Evolutionary conservation across 2,888 invertebrate genomes (phyloP).

Genomic region (Amphipoea oculea): DNA sequence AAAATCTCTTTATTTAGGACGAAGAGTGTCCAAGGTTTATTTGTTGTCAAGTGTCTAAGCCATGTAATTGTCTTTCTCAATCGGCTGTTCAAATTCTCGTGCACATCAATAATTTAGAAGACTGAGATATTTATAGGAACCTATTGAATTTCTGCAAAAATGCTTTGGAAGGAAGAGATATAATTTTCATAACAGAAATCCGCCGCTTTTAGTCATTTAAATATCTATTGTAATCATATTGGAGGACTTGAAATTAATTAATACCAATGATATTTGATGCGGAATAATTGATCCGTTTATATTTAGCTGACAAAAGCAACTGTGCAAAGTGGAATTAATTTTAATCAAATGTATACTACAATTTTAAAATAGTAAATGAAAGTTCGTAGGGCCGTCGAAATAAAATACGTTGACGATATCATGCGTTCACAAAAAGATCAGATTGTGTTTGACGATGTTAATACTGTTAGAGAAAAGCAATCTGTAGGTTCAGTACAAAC

Average conservation of each 20-base stretch:
- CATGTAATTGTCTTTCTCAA: conserved; percentile 33
- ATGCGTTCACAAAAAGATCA: not conserved
- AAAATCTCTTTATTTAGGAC: conserved; percentile 15
- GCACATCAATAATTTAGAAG: conserved; percentile 28
- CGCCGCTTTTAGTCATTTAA: not conserved
- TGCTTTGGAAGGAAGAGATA: not conserved
- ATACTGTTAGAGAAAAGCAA: not conserved
- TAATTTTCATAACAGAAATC: not conserved
- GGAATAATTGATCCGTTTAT: not conserved
- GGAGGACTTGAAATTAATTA: not conserved
- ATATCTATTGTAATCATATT: not conserved
- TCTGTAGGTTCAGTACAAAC: not conserved
- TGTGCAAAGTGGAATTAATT: not conserved
- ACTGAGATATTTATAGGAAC: conserved; percentile 28
- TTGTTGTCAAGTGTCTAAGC: conserved; percentile 20
- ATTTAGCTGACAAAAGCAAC: not conserved
- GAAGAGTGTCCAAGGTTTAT: conserved; percentile 21
- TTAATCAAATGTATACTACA: not conserved
- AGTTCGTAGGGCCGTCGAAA: not conserved
- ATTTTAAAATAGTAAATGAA: not conserved
- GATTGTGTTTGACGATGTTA: not conserved
- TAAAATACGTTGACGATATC: not conserved
- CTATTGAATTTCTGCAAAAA: conserved; percentile 11
- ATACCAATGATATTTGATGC: conserved; percentile 1
- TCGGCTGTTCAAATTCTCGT: conserved; percentile 29